phyloP scores from a whole-genome alignment of 2,113 vertebrate species.

The Hyaena hyaena region DNA sequence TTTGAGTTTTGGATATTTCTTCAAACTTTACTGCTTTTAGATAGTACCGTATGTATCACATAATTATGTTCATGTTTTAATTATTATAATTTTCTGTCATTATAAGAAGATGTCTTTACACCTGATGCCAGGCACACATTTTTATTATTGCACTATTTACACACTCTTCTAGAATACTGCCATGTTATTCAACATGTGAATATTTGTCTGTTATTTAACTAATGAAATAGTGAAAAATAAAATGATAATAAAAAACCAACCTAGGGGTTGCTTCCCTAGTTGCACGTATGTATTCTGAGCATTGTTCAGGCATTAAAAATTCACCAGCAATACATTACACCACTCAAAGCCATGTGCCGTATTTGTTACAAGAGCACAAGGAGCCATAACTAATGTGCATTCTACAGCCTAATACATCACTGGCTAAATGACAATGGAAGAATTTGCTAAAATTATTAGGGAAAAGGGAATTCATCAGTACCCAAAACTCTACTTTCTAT shows the following conservation, averaged over 20 bases:
- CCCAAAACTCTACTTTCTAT: background rate
- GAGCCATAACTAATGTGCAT: background rate
- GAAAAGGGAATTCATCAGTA: background rate
- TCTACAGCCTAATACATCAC: background rate
- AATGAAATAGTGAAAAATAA: constrained; percentile 31
- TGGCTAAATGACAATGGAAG: background rate
- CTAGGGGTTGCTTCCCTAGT: background rate
- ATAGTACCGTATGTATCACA: background rate
- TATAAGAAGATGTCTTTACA: background rate
- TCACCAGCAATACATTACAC: constrained; percentile 45
- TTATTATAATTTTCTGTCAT: constrained; percentile 33
- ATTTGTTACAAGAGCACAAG: constrained; percentile 50
- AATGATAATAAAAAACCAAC: constrained; percentile 16
- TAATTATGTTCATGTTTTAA: constrained; percentile 33
- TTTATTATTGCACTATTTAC: constrained; percentile 33
- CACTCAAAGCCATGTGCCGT: background rate
- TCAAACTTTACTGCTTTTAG: constrained; percentile 24
- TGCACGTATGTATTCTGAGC: constrained; percentile 39
- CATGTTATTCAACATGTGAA: background rate
- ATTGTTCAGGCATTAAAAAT: constrained; percentile 35
- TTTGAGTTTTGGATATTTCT: constrained; percentile 28
- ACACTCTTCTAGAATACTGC: background rate
- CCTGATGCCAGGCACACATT: background rate
- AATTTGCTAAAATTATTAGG: background rate
- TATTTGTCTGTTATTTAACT: constrained; percentile 10